A percentile compares a stretch with the other conserved stretches of the same genome.
Evolutionary conservation across 2,888 invertebrate genomes (phyloP).

Genomic region (Seira sanloemensis): DNA sequence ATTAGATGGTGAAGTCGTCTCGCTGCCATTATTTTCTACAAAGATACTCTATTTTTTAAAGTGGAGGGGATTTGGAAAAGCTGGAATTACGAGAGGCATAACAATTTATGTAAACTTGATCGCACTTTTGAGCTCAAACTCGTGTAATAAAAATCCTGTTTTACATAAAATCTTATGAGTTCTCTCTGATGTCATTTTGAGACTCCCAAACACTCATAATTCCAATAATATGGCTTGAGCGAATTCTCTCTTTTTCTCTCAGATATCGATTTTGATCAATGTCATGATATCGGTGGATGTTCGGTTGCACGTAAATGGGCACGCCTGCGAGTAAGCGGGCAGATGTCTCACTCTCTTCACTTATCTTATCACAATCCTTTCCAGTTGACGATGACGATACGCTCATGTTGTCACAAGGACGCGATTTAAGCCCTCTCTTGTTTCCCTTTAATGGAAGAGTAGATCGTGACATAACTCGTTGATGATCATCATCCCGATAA

Average conservation of each 20-base stretch:
- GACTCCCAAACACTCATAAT: not conserved
- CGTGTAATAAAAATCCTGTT: not conserved
- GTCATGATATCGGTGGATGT: no score
- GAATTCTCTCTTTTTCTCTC: not conserved
- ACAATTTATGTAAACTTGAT: not conserved
- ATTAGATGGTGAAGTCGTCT: constrained; percentile 67
- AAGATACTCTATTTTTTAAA: no score
- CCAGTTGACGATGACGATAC: not conserved
- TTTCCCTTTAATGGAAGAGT: not conserved
- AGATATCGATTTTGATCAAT: not conserved
- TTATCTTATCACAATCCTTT: not conserved
- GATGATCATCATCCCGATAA: not conserved
- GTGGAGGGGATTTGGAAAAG: not conserved
- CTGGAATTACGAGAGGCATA: not conserved
- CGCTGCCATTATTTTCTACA: constrained; percentile 65
- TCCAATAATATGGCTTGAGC: not conserved
- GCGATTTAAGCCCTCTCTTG: not conserved
- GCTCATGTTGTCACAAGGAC: not conserved
- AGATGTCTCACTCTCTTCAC: not conserved
- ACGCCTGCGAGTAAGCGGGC: not conserved
- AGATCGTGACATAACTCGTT: not conserved
- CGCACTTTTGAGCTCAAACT: not conserved
- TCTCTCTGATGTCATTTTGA: not conserved
- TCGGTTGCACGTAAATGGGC: no score
- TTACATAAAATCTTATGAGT: not conserved